These are phyloP conservation scores for Tanypteryx hageni DNA, from an alignment of 2,888 invertebrate genomes.

Conservation along the genomic window DNA sequence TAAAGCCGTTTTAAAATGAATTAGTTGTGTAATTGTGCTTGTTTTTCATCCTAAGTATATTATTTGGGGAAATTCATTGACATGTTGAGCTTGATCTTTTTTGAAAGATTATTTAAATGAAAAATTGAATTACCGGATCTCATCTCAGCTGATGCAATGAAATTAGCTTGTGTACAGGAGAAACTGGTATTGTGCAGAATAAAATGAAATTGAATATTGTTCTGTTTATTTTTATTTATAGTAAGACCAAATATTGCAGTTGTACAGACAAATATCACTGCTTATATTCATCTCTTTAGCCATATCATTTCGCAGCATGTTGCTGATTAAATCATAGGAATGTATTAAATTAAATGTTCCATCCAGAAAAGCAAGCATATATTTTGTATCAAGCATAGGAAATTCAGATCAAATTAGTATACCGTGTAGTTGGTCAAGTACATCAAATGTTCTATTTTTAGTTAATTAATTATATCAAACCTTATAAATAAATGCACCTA, in stretches of 20 bases:
- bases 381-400: background rate
- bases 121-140: slow-evolving; percentile 47
- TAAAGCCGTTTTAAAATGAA: background rate
- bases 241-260: background rate
- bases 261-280: background rate
- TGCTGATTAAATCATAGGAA: background rate
- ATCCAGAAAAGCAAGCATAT: slow-evolving; percentile 4
- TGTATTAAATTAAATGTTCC: background rate
- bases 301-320: background rate
- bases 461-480: too few species aligned
- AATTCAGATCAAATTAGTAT: background rate
- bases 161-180: slow-evolving; percentile 63
- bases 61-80: slow-evolving; percentile 3
- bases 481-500: too few species aligned
- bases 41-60: background rate
- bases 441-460: too few species aligned
- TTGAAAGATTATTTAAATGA: background rate
- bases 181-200: slow-evolving; percentile 60
- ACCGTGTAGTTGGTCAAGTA: too few species aligned
- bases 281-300: background rate
- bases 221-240: slow-evolving; percentile 22
- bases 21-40: slow-evolving; percentile 11
- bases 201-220: slow-evolving; percentile 55
- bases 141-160: slow-evolving; percentile 47
- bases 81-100: slow-evolving; percentile 47